Conservation (phyloP, 2,113 vertebrate genomes). For the Anhinga anhinga region DNA sequence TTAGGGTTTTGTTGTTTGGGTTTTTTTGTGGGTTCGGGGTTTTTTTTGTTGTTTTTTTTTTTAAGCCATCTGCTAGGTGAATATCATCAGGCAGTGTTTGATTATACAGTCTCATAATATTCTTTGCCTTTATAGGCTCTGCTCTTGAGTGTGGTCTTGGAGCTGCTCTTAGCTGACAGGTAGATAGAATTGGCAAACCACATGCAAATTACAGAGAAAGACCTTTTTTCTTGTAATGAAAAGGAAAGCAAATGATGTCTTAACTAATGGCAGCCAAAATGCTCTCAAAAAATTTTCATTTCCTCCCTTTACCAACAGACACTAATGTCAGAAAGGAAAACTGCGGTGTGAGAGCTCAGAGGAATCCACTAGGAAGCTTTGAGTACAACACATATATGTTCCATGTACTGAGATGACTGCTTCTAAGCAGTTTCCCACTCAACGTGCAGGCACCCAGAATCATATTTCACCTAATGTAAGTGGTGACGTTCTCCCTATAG, state of each 20-base stretch:
- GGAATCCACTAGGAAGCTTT: neutral
- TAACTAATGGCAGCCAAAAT: neutral
- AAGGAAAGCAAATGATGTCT: neutral
- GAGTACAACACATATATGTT: neutral
- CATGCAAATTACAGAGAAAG: neutral
- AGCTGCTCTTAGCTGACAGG: neutral
- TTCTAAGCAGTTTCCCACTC: neutral
- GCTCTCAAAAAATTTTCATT: neutral
- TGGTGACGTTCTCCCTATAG: neutral
- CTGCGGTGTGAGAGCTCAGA: neutral
- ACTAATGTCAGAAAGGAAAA: neutral
- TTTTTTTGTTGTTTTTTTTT: neutral
- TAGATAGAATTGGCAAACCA: neutral
- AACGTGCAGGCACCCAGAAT: neutral
- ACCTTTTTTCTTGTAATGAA: neutral
- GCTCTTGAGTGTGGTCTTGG: neutral
- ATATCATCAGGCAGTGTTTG: neutral
- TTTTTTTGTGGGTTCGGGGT: neutral
- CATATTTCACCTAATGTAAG: neutral
- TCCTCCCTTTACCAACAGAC: neutral
- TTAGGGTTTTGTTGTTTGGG: accelerated
- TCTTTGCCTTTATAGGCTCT: neutral
- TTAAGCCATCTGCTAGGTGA: neutral
- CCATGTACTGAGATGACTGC: neutral
- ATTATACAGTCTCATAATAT: neutral